These are phyloP conservation scores for Cyphomyrmex costatus DNA, from an alignment of 1,140 invertebrate genomes.

Conservation along the genomic window DNA sequence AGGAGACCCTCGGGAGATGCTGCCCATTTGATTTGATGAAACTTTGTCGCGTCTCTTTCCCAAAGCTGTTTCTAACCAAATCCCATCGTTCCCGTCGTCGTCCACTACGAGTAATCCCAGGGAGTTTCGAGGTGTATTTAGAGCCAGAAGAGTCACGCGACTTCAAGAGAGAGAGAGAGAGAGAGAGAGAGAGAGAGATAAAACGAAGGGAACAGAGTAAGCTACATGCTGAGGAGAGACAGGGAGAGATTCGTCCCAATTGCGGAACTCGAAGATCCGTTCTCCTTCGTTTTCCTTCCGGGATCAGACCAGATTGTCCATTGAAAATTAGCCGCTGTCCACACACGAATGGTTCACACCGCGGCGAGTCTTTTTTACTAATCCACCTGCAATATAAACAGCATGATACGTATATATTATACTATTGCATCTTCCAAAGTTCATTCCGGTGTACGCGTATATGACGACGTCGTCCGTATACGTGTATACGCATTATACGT, in stretches of 20 bases:
- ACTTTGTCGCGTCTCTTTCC: conserved; percentile 81
- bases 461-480: conserved; percentile 45
- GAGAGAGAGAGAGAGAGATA: background rate
- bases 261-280: background rate
- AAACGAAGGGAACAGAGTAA: conserved; percentile 20
- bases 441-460: conserved; percentile 61
- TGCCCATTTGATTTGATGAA: conserved; percentile 86
- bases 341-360: conserved; percentile 45
- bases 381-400: conserved; percentile 78
- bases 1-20: conserved; percentile 81
- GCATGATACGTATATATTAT: conserved; percentile 79
- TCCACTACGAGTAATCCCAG: conserved; percentile 46
- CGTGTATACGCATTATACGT: conserved; percentile 60
- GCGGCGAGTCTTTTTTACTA: conserved; percentile 74
- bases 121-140: conserved; percentile 52
- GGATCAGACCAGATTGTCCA: conserved; percentile 60
- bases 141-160: conserved; percentile 6
- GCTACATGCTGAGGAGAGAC: background rate
- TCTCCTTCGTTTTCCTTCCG: background rate
- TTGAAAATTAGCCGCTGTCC: conserved; percentile 26
- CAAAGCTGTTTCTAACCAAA: conserved; percentile 72
- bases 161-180: background rate
- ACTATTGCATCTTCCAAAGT: conserved; percentile 79
- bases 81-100: conserved; percentile 36
- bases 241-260: conserved; percentile 14